These are phyloP conservation scores for Liopterus haemorrhoidalis DNA, from an alignment of 2,888 invertebrate species.

Conservation along the genomic window DNA sequence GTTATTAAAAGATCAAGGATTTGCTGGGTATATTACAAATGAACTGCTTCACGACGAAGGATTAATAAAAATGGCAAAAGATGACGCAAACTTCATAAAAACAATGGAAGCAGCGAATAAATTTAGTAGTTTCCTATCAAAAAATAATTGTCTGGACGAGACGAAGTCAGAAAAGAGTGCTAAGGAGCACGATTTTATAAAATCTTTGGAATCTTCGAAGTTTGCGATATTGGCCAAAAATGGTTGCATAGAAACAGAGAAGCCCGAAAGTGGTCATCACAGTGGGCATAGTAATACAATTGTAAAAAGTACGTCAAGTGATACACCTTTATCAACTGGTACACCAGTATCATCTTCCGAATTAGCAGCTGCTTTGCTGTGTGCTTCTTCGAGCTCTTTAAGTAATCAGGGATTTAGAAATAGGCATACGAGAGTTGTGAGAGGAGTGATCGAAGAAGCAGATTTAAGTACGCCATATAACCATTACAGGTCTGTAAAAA, in stretches of 20 bases:
- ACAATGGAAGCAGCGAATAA: no score
- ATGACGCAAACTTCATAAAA: slow-evolving; percentile 43
- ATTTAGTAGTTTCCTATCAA: no score
- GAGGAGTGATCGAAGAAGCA: slow-evolving; percentile 50
- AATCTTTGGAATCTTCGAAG: slow-evolving; percentile 45
- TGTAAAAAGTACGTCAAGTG: slow-evolving; percentile 48
- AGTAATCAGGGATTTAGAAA: slow-evolving; percentile 39
- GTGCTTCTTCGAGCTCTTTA: slow-evolving; percentile 50
- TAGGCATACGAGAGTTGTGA: slow-evolving; percentile 42
- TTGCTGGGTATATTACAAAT: background rate
- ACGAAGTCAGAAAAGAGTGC: no score
- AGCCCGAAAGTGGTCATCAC: slow-evolving; percentile 21
- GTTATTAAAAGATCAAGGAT: slow-evolving; percentile 14
- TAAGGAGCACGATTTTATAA: no score
- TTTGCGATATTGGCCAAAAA: slow-evolving; percentile 33
- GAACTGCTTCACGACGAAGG: slow-evolving; percentile 6
- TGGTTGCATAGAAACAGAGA: slow-evolving; percentile 25
- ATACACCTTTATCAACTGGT: slow-evolving; percentile 44
- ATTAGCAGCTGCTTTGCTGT: slow-evolving; percentile 50
- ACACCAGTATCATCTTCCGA: slow-evolving; percentile 51
- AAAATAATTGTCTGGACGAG: no score
- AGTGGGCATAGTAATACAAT: no score
- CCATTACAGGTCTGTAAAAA: slow-evolving; percentile 68
- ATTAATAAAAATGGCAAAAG: slow-evolving; percentile 12
- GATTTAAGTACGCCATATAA: slow-evolving; percentile 70